These are phyloP conservation scores for Lateolabrax maculatus DNA, from an alignment of 2,797 vertebrate genomes.

Conservation along the genomic window DNA sequence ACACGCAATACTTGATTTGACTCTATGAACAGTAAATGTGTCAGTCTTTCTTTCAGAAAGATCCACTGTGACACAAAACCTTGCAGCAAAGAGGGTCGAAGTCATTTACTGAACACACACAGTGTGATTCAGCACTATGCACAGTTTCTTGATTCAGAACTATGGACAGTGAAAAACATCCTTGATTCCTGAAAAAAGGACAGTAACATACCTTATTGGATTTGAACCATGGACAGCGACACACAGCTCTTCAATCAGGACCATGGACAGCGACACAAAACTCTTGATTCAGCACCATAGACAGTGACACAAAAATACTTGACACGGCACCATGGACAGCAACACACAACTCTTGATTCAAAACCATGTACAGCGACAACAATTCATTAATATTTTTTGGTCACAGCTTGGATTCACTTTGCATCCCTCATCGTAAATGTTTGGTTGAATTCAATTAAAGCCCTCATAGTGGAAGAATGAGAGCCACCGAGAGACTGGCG, in stretches of 20 bases:
- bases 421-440: neutral
- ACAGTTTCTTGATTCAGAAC: neutral
- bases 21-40: neutral
- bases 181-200: too few species aligned
- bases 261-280: neutral
- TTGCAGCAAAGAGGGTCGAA: too few species aligned
- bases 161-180: neutral
- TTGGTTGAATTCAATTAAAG: conserved; percentile 39
- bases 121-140: conserved; percentile 11
- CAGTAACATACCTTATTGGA: too few species aligned
- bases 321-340: neutral
- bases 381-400: neutral
- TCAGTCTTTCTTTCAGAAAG: neutral
- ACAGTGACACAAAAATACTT: neutral
- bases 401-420: conserved; percentile 9
- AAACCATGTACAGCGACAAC: neutral
- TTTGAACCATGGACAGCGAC: too few species aligned
- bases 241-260: neutral
- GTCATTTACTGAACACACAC: too few species aligned
- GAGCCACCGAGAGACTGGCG: conserved; percentile 14
- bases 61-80: neutral
- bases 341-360: neutral
- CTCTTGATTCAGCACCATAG: neutral
- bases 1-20: neutral
- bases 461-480: conserved; percentile 12